phyloP scores from a whole-genome alignment of 2,113 vertebrate genomes.

The Anguilla rostrata region DNA sequence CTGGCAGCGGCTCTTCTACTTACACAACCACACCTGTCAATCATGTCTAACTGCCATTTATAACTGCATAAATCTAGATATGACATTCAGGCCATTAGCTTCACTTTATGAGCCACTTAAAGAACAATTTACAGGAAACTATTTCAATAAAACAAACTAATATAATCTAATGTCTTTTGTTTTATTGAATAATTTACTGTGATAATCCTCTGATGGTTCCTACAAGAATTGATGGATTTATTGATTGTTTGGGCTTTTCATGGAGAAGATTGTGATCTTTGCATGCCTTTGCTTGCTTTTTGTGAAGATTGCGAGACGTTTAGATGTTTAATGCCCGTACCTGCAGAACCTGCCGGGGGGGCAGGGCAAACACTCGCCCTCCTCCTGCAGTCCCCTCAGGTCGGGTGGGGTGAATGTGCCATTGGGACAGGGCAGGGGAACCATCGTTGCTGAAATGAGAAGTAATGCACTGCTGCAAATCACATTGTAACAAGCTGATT shows the following conservation, averaged over 20 bases:
- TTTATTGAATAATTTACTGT: no score
- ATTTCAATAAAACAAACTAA: no score
- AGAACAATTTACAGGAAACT: no score
- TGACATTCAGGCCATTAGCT: no score
- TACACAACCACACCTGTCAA: no score
- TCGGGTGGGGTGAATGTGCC: constrained; percentile 79
- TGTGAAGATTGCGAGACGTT: neutral
- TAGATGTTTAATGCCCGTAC: constrained; percentile 51
- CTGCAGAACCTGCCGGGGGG: constrained; percentile 86
- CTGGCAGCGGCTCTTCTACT: no score
- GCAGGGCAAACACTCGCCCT: constrained; percentile 79
- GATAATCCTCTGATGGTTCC: no score
- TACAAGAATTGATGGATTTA: neutral
- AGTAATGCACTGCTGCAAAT: neutral
- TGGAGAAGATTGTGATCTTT: neutral
- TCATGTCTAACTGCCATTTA: no score
- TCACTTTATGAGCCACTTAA: no score
- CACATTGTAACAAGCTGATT: neutral
- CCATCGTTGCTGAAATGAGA: constrained; percentile 67
- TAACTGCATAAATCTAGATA: no score
- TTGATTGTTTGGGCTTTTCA: neutral
- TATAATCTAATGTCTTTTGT: no score
- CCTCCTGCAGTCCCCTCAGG: constrained; percentile 70
- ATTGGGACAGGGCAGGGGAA: constrained; percentile 77
- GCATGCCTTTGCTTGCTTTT: neutral